A percentile compares a stretch with the other conserved stretches of the same genome.
phyloP scores from a whole-genome alignment of 1,140 invertebrate species.

The Aricia agestis region DNA sequence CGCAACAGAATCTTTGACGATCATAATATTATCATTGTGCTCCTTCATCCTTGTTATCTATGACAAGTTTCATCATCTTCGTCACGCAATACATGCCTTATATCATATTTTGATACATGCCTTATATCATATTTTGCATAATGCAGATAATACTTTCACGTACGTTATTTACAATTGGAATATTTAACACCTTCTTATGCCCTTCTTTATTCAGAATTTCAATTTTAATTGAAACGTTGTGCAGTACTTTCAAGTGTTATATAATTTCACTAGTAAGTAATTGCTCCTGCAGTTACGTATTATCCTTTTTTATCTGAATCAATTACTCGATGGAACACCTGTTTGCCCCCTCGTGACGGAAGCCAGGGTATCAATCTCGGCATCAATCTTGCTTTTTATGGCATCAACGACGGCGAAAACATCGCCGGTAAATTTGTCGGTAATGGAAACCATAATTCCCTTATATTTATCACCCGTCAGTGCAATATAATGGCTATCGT shows the following conservation, averaged over 20 bases:
- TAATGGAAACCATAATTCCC: background rate
- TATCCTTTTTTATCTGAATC: conserved; percentile 1
- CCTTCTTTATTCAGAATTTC: background rate
- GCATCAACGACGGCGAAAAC: background rate
- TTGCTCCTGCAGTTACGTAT: background rate
- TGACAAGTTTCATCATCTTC: background rate
- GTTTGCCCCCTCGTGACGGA: background rate
- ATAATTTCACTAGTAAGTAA: background rate
- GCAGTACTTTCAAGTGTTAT: background rate
- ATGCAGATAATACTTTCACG: no score
- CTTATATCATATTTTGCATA: background rate
- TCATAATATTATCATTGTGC: background rate
- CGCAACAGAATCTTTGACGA: background rate
- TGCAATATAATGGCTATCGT: background rate
- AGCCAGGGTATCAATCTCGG: conserved; percentile 1
- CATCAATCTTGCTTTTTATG: background rate
- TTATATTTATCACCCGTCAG: background rate
- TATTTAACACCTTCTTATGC: no score
- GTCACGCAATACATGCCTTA: no score
- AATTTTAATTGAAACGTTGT: background rate
- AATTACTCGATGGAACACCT: background rate
- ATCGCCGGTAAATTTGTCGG: background rate
- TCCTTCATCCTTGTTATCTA: background rate
- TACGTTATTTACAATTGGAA: no score
- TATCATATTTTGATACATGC: no score